Evolutionary conservation across 2,888 invertebrate genomes (phyloP), one percentile per base, ranked within the genome.

Genomic region (Drosophila dives): DNA sequence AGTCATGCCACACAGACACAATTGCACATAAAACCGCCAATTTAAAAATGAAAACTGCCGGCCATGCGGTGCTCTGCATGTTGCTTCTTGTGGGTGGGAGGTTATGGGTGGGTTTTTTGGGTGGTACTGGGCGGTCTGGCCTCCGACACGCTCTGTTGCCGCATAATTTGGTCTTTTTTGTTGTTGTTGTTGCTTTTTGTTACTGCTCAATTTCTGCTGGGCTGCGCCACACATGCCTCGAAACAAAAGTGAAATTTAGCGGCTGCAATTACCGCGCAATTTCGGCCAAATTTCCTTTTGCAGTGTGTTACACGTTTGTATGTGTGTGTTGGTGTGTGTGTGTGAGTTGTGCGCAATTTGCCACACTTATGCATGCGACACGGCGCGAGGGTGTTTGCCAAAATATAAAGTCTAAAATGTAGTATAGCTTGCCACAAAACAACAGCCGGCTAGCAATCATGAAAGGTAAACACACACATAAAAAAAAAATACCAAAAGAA

Each of bases 1-100:
- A 76, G 72, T 69, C 75, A 76, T 64, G 68, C 63, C 51, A 69
- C 66, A 56, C 34, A 26, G 32, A 49, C 40, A 53, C 81, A 77
- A 80, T 81, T 79, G 89, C 87, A 90, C 82, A 91, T 89, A 88
- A 90, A 90, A 90, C 86, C 88, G 85, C 89, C 85, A 90, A 90
- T 90, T 88, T 90, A 77, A 90, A 89, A 87, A 81, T 83, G 85
- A 85, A 88, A 89, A 86, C 86, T 86, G 89, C 86, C 75, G 74
- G 74, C 80, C 82, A 77, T 62, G 77, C 72, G 70, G 72, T 68
- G 72, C 63, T 49, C 60, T 56, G 67, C 20, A 12, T 23, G 45
- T 20, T 23, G 20, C 45, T 45, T 3, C 15, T 45, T 45, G 23
- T 45, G 45, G 45, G 45, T 49, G 62, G 38, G 45, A 29, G 48